Conservation (phyloP, 2,113 vertebrate genomes). For the Cynopterus brachyotis region DNA sequence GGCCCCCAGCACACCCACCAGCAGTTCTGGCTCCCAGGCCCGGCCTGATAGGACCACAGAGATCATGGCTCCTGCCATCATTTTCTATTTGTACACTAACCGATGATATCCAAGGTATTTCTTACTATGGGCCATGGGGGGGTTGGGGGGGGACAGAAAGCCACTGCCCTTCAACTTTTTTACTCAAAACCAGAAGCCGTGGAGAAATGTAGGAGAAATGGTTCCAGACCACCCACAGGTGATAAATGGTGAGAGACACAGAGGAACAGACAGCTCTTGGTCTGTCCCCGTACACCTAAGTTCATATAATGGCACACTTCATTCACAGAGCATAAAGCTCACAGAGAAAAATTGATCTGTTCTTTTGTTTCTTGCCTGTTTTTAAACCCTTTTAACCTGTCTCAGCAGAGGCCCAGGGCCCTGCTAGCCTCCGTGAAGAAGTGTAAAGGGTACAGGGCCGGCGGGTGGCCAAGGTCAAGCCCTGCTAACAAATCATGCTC, state of each 20-base stretch:
- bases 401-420: neutral
- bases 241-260: neutral
- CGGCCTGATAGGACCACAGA: neutral
- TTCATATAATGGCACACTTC: slow-evolving; percentile 26
- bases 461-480: slow-evolving; percentile 47
- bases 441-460: neutral
- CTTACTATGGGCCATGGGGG: neutral
- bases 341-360: neutral
- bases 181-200: neutral
- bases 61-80: neutral
- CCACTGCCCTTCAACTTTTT: neutral
- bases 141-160: too few relatives aligned
- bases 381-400: slow-evolving; percentile 53
- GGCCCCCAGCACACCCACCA: neutral
- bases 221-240: neutral
- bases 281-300: neutral
- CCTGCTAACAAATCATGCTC: slow-evolving; percentile 61
- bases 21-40: neutral
- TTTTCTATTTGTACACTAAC: neutral
- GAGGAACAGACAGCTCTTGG: neutral
- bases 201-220: neutral
- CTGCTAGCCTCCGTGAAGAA: slow-evolving; percentile 41
- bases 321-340: slow-evolving; percentile 46
- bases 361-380: slow-evolving; percentile 21
- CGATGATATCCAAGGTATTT: neutral